Evolutionary conservation across 2,888 invertebrate species (phyloP).

Genomic region (Electrophaes corylata): DNA sequence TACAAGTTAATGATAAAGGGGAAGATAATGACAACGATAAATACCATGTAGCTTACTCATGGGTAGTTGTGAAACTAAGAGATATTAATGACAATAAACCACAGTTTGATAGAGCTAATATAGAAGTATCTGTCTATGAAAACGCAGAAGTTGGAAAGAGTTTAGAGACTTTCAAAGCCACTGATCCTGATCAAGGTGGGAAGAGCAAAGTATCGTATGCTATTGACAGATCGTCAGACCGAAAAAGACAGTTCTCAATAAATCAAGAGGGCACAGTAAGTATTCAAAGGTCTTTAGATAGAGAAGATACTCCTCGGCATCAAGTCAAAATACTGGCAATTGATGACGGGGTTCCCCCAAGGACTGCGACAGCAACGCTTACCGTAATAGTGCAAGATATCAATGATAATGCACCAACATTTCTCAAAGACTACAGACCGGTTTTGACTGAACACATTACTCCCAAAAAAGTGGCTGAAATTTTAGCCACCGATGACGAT

Average conservation of each 20-base stretch:
- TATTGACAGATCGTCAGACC: constrained; percentile 95
- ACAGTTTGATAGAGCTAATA: constrained; percentile 96
- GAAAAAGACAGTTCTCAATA: constrained; percentile 96
- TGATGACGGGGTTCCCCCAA: constrained; percentile 96
- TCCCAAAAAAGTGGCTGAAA: constrained; percentile 95
- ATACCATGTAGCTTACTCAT: constrained; percentile 97
- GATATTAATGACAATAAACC: constrained; percentile 99
- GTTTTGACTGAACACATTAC: constrained; percentile 97
- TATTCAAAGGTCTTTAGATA: constrained; percentile 95
- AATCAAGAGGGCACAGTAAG: constrained; percentile 97
- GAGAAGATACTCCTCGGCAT: constrained; percentile 97
- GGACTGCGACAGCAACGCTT: constrained; percentile 96
- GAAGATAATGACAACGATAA: constrained; percentile 98
- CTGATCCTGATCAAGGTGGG: constrained; percentile 97
- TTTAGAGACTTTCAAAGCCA: constrained; percentile 96
- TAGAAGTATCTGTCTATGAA: constrained; percentile 95
- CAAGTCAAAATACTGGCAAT: constrained; percentile 98
- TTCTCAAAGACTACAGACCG: constrained; percentile 95
- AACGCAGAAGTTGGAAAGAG: constrained; percentile 96
- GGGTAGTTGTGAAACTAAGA: constrained; percentile 95
- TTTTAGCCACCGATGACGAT: constrained; percentile 96
- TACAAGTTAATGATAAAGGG: constrained; percentile 97
- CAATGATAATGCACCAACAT: constrained; percentile 97
- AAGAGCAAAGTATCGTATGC: constrained; percentile 96
- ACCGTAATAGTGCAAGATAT: constrained; percentile 98